Conservation (phyloP, 2,113 vertebrate genomes). For the Phalacrocorax carbo region DNA sequence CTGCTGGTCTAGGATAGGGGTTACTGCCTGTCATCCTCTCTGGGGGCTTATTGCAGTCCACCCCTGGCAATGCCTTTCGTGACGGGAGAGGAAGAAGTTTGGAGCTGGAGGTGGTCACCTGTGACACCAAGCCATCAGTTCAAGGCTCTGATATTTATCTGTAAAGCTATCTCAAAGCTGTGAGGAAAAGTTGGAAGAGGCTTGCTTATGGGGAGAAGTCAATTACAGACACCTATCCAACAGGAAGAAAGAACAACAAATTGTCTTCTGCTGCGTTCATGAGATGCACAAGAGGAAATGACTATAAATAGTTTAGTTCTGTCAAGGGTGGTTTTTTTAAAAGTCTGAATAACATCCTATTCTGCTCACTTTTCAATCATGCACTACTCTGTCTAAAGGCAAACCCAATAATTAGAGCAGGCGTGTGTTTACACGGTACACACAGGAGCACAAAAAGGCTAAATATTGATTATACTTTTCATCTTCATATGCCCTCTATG, state of each 20-base stretch:
- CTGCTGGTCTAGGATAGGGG: neutral
- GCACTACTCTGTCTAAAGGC: neutral
- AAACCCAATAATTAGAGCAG: neutral
- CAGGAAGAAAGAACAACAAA: neutral
- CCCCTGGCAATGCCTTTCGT: neutral
- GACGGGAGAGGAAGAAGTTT: neutral
- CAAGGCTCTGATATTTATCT: constrained; percentile 27
- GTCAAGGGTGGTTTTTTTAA: neutral
- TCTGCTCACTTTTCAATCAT: neutral
- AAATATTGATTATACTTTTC: neutral
- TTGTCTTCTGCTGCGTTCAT: neutral
- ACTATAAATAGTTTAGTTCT: neutral
- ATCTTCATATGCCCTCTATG: neutral
- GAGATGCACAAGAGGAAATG: neutral
- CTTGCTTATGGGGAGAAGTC: neutral
- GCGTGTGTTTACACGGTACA: constrained; percentile 1
- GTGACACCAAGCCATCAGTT: neutral
- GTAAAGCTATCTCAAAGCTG: neutral
- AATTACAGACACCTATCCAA: neutral
- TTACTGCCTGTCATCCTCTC: neutral
- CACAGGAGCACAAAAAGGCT: neutral
- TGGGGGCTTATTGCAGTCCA: neutral
- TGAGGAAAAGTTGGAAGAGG: neutral
- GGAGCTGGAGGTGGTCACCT: neutral
- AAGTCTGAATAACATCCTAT: neutral